Percentiles rank a stretch among this genome's conserved stretches.
These are phyloP conservation scores for Linnaemya tessellans DNA, from an alignment of 2,888 invertebrate genomes.

Conservation along the genomic window DNA sequence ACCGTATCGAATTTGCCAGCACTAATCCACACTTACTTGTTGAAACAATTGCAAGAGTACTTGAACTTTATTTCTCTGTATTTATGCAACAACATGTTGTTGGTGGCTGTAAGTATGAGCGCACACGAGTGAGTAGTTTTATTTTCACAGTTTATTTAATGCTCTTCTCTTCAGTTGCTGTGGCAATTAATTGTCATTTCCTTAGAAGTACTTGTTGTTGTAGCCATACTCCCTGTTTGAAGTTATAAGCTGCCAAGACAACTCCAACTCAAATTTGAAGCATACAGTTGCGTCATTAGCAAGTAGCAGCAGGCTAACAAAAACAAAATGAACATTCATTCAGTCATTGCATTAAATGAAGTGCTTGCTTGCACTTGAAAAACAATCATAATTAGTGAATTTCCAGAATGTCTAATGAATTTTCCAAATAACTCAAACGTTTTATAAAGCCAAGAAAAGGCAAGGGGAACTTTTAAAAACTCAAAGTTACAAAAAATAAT, in stretches of 20 bases:
- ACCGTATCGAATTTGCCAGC: too few species aligned
- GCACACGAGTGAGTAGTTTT: neutral
- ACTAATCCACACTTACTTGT: constrained; percentile 24
- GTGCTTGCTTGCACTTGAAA: constrained; percentile 65
- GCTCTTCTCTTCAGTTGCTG: constrained; percentile 60
- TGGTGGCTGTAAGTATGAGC: neutral
- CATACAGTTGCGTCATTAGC: constrained; percentile 17
- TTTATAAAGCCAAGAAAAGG: neutral
- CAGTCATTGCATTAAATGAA: constrained; percentile 62
- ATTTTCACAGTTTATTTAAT: constrained; percentile 5
- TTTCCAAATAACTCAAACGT: constrained; percentile 18
- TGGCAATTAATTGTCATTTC: constrained; percentile 69
- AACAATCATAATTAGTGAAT: constrained; percentile 69
- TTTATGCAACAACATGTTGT: neutral
- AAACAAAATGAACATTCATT: constrained; percentile 46
- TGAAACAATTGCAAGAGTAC: constrained; percentile 62
- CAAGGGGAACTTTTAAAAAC: neutral
- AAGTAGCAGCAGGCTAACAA: constrained; percentile 1
- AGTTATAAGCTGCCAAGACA: constrained; percentile 53
- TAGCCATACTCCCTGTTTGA: constrained; percentile 27
- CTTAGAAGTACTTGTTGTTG: constrained; percentile 28
- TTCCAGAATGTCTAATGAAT: constrained; percentile 56
- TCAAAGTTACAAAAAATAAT: neutral
- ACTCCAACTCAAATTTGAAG: constrained; percentile 36
- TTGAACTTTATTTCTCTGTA: constrained; percentile 46